Percentiles rank a stretch among this genome's conserved stretches.
Evolutionary conservation across 2,888 invertebrate genomes (phyloP).

Genomic region (Polymixis flavicincta): DNA sequence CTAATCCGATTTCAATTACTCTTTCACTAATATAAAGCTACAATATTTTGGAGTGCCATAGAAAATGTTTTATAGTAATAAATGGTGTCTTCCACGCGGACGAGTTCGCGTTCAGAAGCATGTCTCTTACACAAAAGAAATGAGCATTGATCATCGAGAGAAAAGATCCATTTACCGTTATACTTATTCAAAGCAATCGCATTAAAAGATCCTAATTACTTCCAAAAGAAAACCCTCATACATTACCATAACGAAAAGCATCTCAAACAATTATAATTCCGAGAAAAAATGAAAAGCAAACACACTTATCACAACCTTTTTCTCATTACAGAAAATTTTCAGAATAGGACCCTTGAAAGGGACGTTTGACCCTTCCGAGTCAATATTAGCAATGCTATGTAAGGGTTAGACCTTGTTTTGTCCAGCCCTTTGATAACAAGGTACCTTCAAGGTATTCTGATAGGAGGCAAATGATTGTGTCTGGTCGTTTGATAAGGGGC

Average conservation of each 20-base stretch:
- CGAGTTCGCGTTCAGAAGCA: not conserved
- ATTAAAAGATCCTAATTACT: not conserved
- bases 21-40: not conserved
- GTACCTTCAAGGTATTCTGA: conserved; percentile 51
- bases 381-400: conserved; percentile 70
- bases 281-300: conserved; percentile 27
- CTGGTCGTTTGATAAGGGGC: conserved; percentile 24
- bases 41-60: no score
- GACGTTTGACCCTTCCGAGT: conserved; percentile 56
- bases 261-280: conserved; percentile 25
- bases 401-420: conserved; percentile 61
- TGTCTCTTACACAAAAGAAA: not conserved
- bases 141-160: not conserved
- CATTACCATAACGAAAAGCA: not conserved
- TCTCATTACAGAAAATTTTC: conserved; percentile 34
- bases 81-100: not conserved
- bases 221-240: conserved; percentile 8
- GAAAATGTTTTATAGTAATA: not conserved
- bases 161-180: not conserved
- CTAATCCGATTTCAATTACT: not conserved
- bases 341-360: conserved; percentile 52
- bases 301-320: conserved; percentile 9
- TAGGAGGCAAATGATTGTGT: conserved; percentile 32
- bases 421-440: conserved; percentile 61
- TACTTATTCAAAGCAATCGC: not conserved